Conservation (phyloP, 1,140 invertebrate genomes). For the Stenopsyche tienmushanensis region DNA sequence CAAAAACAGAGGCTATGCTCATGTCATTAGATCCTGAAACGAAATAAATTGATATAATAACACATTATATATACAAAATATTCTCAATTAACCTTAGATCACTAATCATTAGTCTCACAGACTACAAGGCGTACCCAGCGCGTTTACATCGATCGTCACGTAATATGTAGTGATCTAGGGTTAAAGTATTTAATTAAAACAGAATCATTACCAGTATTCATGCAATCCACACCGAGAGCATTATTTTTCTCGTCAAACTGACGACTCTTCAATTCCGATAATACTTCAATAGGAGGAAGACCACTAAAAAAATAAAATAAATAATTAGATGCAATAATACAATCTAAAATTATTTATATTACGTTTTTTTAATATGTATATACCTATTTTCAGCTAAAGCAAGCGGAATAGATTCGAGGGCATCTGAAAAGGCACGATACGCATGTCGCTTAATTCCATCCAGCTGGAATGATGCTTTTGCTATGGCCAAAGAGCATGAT, state of each 20-base stretch:
- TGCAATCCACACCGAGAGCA: conserved; percentile 93
- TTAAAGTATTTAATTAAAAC: conserved; percentile 41
- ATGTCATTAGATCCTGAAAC: conserved; percentile 75
- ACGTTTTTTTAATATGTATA: too few relatives aligned
- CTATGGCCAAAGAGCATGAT: conserved; percentile 88
- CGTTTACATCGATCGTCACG: too few relatives aligned
- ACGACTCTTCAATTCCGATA: conserved; percentile 89
- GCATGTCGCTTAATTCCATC: conserved; percentile 96
- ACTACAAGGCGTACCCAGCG: too few relatives aligned
- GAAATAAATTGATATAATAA: conserved; percentile 29
- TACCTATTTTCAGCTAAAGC: conserved; percentile 91
- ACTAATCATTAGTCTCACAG: too few relatives aligned
- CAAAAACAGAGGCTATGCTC: conserved; percentile 94
- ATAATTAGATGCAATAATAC: conserved; percentile 7
- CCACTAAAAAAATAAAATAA: conserved; percentile 62
- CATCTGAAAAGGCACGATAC: conserved; percentile 93
- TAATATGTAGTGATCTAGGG: not conserved
- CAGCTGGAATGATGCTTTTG: conserved; percentile 86
- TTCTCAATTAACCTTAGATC: not conserved
- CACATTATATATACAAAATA: not conserved
- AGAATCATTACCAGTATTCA: conserved; percentile 80
- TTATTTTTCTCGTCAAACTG: conserved; percentile 87
- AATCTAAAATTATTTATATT: too few relatives aligned
- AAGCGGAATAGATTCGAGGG: conserved; percentile 91
- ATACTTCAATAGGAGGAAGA: conserved; percentile 84